A percentile compares a stretch with the other conserved stretches of the same genome.
Evolutionary conservation across 2,888 invertebrate species (phyloP).

Genomic region (Leptothorax acervorum): DNA sequence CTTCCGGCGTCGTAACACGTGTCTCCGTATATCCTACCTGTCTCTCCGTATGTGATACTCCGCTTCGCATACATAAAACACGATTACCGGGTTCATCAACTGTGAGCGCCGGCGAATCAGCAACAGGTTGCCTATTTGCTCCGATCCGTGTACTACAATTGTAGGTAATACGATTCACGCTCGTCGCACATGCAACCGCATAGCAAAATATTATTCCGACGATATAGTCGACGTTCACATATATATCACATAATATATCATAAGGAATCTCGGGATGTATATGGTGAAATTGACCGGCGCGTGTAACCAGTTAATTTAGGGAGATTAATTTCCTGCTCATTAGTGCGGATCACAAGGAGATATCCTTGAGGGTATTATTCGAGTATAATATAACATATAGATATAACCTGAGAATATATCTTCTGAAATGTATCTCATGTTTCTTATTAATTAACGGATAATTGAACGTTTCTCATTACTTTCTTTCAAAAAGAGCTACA

Average conservation of each 20-base stretch:
- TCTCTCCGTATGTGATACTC: too few relatives aligned
- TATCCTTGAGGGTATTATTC: background rate
- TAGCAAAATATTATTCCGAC: background rate
- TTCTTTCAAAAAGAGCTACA: background rate
- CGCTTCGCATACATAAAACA: constrained; percentile 5
- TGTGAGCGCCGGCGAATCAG: constrained; percentile 16
- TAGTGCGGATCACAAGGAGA: background rate
- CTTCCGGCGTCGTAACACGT: background rate
- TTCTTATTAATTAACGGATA: constrained; percentile 5
- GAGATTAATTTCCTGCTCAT: background rate
- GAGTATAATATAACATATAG: background rate
- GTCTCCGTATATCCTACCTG: background rate
- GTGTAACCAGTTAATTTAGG: background rate
- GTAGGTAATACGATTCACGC: background rate
- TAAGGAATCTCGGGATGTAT: background rate
- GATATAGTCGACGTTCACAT: background rate
- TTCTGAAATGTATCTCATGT: background rate
- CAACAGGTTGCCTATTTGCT: constrained; percentile 43
- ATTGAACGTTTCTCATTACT: background rate
- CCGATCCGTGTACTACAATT: background rate
- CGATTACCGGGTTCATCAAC: constrained; percentile 6
- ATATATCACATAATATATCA: background rate
- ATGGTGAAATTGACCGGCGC: background rate
- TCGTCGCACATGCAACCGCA: too few relatives aligned
- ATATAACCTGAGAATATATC: too few relatives aligned